These are phyloP conservation scores for Cryptotermes secundus DNA, from an alignment of 1,140 invertebrate species.

Conservation along the genomic window DNA sequence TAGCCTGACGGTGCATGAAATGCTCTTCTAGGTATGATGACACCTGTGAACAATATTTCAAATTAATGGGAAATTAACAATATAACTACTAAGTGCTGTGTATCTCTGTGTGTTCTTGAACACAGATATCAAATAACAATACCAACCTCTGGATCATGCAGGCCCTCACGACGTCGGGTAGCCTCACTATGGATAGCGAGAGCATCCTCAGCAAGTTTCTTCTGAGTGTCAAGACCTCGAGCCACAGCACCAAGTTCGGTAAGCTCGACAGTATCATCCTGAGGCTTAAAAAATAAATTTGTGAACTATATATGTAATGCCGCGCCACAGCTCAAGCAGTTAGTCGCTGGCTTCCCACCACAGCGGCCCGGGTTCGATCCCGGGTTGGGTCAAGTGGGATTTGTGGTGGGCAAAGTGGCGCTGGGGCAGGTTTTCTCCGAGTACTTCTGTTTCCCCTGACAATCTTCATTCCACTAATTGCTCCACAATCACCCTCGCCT, in stretches of 20 bases:
- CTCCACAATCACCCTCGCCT: too few relatives aligned
- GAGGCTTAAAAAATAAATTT: not conserved
- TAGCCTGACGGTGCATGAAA: slow-evolving; percentile 66
- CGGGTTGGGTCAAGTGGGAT: too few relatives aligned
- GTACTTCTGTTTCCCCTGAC: too few relatives aligned
- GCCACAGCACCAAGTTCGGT: slow-evolving; percentile 68
- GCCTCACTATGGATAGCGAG: slow-evolving; percentile 62
- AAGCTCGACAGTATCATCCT: slow-evolving; percentile 38
- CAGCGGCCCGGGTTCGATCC: too few relatives aligned
- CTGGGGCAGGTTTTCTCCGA: too few relatives aligned
- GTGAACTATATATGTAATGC: not conserved
- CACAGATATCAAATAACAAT: not conserved
- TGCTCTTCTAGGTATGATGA: slow-evolving; percentile 72
- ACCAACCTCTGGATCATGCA: slow-evolving; percentile 64
- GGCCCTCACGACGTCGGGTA: slow-evolving; percentile 49
- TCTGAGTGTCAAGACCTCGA: slow-evolving; percentile 72
- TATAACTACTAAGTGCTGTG: not conserved
- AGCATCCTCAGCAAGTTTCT: slow-evolving; percentile 66
- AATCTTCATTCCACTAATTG: too few relatives aligned
- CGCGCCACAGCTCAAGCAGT: not conserved
- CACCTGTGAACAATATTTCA: slow-evolving; percentile 48
- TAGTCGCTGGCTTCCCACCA: too few relatives aligned
- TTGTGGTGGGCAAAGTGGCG: too few relatives aligned
- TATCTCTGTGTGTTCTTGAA: not conserved
- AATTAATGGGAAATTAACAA: not conserved